A percentile compares a stretch with the other conserved stretches of the same genome.
phyloP scores from a whole-genome alignment of 2,888 invertebrate genomes.

The Biston betularia region DNA sequence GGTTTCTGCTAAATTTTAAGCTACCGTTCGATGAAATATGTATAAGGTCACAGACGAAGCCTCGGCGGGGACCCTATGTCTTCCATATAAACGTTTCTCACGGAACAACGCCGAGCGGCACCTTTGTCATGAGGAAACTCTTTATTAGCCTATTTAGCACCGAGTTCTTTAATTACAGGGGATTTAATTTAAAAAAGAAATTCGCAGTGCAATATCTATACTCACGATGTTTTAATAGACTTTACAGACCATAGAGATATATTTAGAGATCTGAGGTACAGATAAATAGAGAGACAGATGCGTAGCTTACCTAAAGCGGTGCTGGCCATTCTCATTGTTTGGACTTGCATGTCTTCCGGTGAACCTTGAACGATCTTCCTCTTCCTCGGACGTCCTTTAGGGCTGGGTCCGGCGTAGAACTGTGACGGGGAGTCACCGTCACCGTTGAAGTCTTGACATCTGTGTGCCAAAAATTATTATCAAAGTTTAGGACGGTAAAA shows the following conservation, averaged over 20 bases:
- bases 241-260: too few relatives aligned
- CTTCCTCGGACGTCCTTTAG: slow-evolving; percentile 93
- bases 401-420: slow-evolving; percentile 88
- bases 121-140: slow-evolving; percentile 13
- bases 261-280: too few relatives aligned
- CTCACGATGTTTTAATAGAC: not conserved
- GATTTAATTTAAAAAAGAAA: slow-evolving; percentile 23
- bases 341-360: slow-evolving; percentile 88
- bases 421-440: slow-evolving; percentile 89
- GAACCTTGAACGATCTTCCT: slow-evolving; percentile 88
- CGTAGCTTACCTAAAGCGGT: slow-evolving; percentile 88
- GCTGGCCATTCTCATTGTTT: slow-evolving; percentile 89
- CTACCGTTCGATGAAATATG: slow-evolving; percentile 68
- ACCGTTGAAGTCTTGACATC: slow-evolving; percentile 78
- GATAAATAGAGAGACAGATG: too few relatives aligned
- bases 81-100: slow-evolving; percentile 37
- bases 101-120: slow-evolving; percentile 33
- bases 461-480: slow-evolving; percentile 39
- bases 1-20: slow-evolving; percentile 78
- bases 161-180: slow-evolving; percentile 16
- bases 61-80: slow-evolving; percentile 31
- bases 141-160: slow-evolving; percentile 14
- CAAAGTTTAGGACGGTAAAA: not conserved
- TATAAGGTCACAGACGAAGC: slow-evolving; percentile 51
- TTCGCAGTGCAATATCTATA: slow-evolving; percentile 21